Evolutionary conservation across 2,113 vertebrate genomes (phyloP), one percentile per base, ranked within the genome.

Genomic region (Pseudorasbora parva): DNA sequence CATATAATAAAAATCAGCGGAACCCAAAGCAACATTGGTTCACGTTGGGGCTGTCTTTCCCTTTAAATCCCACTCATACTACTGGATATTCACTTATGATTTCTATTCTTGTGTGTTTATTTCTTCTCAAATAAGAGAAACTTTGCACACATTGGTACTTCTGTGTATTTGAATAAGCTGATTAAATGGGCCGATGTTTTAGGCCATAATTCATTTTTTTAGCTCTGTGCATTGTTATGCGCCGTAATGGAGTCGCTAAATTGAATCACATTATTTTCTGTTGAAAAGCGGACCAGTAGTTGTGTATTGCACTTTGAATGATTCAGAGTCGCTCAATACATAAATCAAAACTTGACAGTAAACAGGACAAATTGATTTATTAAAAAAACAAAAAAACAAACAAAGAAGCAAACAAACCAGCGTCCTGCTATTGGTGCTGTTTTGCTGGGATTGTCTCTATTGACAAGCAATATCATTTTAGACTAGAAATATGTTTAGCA

Each of bases 231-330:
- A 69, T 12, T 69, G 19, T 21, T 37, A 12, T 12, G 37, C 41
- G 57, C 69, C 27, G 33, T 79, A 83, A 86, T 80, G 66, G 75
- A 83, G 49, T 43, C 62, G 23, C 57, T 77, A 74, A 68, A 75
- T 74, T 62, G n/a, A 83, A 86, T 49, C 56, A 75, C 54, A 25
- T 73, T 57, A 83, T 68, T 33, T 33, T 56, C 12, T 54, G 45
- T 49, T 86, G 62, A 33, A 51, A 30, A 71, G 33, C 6, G 9
- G 59, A 4, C 19, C 4, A 41, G 64, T 21, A 11, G 37, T 68
- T 21, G 3, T 68, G 15, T 7, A 1, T 19, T 66, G 62, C 6
- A 8, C 30, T 19, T 33, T 19, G 30, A 21, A 68, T 69, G 66
- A 41, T 69, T 69, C 9, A n/a, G 66, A n/a, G 19, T 11, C 4